These are phyloP conservation scores for Diorhabda carinulata DNA, from an alignment of 1,140 invertebrate species.

Conservation along the genomic window DNA sequence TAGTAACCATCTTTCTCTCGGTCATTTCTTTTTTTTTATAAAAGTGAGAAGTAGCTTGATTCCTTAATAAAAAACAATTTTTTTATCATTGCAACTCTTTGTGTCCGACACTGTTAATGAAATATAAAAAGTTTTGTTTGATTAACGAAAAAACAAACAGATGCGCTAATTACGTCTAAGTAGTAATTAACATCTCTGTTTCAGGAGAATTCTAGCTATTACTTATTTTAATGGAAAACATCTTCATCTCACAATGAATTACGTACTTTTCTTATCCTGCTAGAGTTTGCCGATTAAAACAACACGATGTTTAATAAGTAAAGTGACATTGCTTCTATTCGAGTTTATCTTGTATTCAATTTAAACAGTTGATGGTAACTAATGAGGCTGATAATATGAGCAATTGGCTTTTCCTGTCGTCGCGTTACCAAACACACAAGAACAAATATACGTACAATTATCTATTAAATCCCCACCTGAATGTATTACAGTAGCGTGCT, in stretches of 20 bases:
- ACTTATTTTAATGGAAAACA: neutral
- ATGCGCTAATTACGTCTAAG: too few species aligned
- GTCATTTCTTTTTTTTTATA: too few species aligned
- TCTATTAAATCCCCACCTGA: conserved; percentile 13
- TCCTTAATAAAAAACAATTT: too few species aligned
- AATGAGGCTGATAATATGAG: conserved; percentile 30
- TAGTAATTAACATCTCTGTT: neutral
- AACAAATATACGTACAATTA: neutral
- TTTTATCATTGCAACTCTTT: too few species aligned
- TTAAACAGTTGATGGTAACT: conserved; percentile 32
- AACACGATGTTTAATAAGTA: neutral
- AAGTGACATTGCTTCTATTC: neutral
- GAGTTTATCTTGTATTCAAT: conserved; percentile 12
- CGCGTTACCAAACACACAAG: conserved; percentile 6
- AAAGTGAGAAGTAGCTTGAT: too few species aligned
- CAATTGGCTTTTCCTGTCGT: conserved; percentile 35
- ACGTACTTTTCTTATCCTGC: neutral
- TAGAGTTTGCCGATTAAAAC: neutral
- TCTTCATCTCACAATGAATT: neutral
- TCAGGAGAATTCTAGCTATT: neutral
- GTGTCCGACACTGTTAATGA: too few species aligned
- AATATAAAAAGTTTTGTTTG: too few species aligned
- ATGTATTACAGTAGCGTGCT: conserved; percentile 2
- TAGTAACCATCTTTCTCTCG: too few species aligned
- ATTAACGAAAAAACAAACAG: too few species aligned